Base-by-base conservation (phyloP, 2,113 vertebrate species). In the Miniopterus natalensis region DNA sequence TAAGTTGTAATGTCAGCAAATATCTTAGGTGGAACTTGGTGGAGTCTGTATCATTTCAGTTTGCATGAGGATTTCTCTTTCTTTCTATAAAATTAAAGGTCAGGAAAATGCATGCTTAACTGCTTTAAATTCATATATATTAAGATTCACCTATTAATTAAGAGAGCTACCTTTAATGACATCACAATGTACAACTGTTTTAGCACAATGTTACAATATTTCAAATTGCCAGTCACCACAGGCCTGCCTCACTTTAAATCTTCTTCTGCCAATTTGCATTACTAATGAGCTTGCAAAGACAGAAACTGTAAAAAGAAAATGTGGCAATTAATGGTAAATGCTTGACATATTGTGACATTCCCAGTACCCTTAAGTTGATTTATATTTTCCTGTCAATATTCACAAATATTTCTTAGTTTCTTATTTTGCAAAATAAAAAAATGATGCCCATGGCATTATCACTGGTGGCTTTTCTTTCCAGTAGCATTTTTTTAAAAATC, bases 241-340 rank as follows among this genome's bases (percentile, higher is more conserved):
- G 83, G 25, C 89, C 71, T 90, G 95, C 12, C 59, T 94, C 81
- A 53, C 17, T 92, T 31, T n/a, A 75, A 94, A 61, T 2, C 79
- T 59, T 57, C 8, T 53, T 75, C 59, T 71, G 59, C 25, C 89
- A 81, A 95, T 96, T 96, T 96, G 53, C 90, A 96, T 97, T 25
- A 73, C 63, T 96, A 93, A 92, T 92, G 23, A 55, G 25, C 29
- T 92, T 61, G 7, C 15, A 51, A 80, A 93, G 21, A 68, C 13
- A 51, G 75, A 84, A 86, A 57, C 74, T 87, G 65, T 79, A 68
- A 53, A 83, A 95, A 92, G 53, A 47, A 81, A 88, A 80, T 27
- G 18, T 73, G 84, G 53, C 47, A 89, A 94, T 96, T 96, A 95
- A 63, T 61, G 75, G 57, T 0, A 40, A 85, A 92, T 90, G n/a